Evolutionary conservation across 2,113 vertebrate species (phyloP), one percentile per base, ranked within the genome.

Genomic region (Centropus bengalensis): DNA sequence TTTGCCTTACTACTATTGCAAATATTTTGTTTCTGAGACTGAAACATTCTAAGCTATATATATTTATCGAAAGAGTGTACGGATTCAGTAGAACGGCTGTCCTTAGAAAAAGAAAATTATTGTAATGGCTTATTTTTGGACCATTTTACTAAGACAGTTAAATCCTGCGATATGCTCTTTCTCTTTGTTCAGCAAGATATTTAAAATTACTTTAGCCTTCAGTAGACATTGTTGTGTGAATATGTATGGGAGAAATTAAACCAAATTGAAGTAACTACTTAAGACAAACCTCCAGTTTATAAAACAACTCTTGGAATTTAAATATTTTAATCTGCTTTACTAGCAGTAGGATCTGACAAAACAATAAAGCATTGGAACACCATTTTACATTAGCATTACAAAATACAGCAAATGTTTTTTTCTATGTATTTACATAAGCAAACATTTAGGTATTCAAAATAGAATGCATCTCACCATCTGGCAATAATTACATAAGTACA

Each of bases 311-410:
- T 93, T 94, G 45, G 23, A 40, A 91, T 90, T 95, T 82, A 82
- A 96, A 89, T 88, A 82, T 92, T 96, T 97, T 96, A 97, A 96
- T 97, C 85, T 97, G 88, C 95, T 96, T 95, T 94, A 83, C 91
- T 88, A 96, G 93, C 93, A 96, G 89, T 70, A 69, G 49, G 27
- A 89, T 88, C 86, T 96, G 94, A 94, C 87, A 90, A 88, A 96
- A 92, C 91, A 88, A 49, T 59, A 93, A 94, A 97, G 96, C 81
- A 49, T 94, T 78, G 75, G 83, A 96, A 94, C 90, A 96, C 58
- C 44, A 44, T 97, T 97, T 97, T 95, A 97, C 97, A 97, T 95
- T 64, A 96, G 94, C 92, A 76, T 94, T 85, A 97, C 94, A 96
- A 96, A 92, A 97, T 92, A 95, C 95, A 92, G 60, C 81, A 95